Evolutionary conservation across 2,113 vertebrate genomes (phyloP).

Genomic region (Nyctibius bracteatus): DNA sequence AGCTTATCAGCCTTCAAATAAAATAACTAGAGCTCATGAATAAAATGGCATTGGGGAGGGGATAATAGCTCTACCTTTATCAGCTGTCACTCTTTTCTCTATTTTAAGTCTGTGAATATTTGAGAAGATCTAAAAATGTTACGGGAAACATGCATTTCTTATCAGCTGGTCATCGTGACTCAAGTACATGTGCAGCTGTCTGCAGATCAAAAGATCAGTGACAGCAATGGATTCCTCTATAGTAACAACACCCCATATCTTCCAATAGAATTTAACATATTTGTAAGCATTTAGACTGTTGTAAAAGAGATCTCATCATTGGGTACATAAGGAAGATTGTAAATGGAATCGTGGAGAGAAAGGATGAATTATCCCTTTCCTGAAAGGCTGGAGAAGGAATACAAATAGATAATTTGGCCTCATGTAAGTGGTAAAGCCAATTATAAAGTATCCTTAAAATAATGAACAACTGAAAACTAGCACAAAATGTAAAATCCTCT

Average conservation of each 20-base stretch:
- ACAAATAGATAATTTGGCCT: background rate
- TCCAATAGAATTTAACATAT: background rate
- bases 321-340: accelerated
- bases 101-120: background rate
- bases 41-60: background rate
- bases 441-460: background rate
- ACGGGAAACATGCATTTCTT: background rate
- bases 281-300: background rate
- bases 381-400: background rate
- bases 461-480: background rate
- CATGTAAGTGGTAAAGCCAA: background rate
- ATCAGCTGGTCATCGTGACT: background rate
- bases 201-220: background rate
- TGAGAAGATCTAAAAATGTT: background rate
- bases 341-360: background rate
- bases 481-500: background rate
- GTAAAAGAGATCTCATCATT: background rate
- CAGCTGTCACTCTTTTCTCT: background rate
- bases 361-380: background rate
- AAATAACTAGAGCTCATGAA: accelerated
- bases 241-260: background rate
- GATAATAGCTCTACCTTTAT: background rate
- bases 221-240: background rate
- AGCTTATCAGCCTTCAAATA: background rate
- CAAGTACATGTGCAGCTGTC: background rate